These are phyloP conservation scores for Gracilinanus agilis DNA, from an alignment of 2,113 vertebrate genomes.

Conservation along the genomic window DNA sequence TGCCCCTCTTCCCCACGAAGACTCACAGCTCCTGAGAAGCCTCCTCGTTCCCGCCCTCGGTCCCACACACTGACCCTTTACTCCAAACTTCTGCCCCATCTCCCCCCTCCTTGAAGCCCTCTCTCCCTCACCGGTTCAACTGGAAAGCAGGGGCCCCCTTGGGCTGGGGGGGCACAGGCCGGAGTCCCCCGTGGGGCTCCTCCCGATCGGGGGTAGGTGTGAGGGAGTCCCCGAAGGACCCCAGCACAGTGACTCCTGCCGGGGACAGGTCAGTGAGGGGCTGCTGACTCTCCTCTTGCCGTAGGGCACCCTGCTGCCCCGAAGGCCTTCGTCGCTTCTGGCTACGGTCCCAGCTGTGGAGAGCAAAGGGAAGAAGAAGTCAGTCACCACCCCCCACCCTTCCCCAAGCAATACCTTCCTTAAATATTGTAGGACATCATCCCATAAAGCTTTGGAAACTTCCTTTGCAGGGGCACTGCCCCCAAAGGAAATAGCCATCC, in stretches of 20 bases:
- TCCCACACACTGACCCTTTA: neutral
- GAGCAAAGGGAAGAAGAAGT: neutral
- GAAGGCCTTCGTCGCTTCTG: constrained; percentile 87
- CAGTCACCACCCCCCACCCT: constrained; percentile 9
- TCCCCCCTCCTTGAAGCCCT: constrained; percentile 26
- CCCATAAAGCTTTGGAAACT: neutral
- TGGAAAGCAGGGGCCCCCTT: constrained; percentile 84
- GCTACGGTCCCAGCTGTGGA: constrained; percentile 87
- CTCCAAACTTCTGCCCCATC: constrained; percentile 48
- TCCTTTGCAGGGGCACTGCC: neutral
- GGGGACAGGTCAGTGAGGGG: constrained; percentile 88
- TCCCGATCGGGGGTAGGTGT: constrained; percentile 79
- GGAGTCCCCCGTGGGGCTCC: constrained; percentile 80
- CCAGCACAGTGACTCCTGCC: constrained; percentile 86
- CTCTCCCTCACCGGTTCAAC: constrained; percentile 86
- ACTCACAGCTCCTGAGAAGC: neutral
- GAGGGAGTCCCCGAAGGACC: constrained; percentile 83
- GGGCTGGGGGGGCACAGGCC: constrained; percentile 76
- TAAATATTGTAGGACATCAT: neutral
- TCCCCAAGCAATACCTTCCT: neutral
- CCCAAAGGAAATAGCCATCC: neutral
- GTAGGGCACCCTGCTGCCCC: constrained; percentile 84
- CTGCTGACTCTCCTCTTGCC: constrained; percentile 88
- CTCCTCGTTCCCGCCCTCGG: neutral
- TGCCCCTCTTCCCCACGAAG: constrained; percentile 25